Evolutionary conservation across 2,113 vertebrate genomes (phyloP).

Genomic region (Raja brachyura): DNA sequence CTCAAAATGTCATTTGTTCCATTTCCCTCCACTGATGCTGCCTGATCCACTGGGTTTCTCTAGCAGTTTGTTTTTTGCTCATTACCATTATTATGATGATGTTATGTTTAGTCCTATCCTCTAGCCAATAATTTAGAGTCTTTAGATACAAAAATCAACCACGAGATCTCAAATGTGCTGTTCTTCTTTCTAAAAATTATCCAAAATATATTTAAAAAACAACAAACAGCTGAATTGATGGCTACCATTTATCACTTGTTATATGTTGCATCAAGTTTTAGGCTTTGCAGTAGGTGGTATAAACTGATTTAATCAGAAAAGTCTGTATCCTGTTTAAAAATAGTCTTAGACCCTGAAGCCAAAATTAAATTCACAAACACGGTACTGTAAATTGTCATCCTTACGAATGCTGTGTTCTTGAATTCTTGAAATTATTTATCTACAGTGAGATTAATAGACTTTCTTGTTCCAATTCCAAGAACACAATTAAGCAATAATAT

Average conservation of each 20-base stretch:
- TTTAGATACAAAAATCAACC: neutral
- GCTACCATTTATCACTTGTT: neutral
- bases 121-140: neutral
- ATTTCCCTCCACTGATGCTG: too few species aligned
- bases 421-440: slow-evolving; percentile 3
- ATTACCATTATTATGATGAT: too few species aligned
- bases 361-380: slow-evolving; percentile 8
- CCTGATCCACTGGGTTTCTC: too few species aligned
- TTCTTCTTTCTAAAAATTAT: neutral
- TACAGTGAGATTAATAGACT: neutral
- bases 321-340: neutral
- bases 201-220: neutral
- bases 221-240: neutral
- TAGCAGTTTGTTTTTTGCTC: too few species aligned
- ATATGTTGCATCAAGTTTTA: neutral
- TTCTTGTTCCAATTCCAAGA: neutral
- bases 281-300: neutral
- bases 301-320: neutral
- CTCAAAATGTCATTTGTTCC: too few species aligned
- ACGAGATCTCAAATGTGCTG: neutral
- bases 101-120: too few species aligned
- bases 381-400: neutral
- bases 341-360: neutral
- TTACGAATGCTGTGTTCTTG: neutral
- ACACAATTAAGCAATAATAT: neutral